Evolutionary conservation across 1,140 invertebrate species (phyloP).

Genomic region (Drosophila virilis): DNA sequence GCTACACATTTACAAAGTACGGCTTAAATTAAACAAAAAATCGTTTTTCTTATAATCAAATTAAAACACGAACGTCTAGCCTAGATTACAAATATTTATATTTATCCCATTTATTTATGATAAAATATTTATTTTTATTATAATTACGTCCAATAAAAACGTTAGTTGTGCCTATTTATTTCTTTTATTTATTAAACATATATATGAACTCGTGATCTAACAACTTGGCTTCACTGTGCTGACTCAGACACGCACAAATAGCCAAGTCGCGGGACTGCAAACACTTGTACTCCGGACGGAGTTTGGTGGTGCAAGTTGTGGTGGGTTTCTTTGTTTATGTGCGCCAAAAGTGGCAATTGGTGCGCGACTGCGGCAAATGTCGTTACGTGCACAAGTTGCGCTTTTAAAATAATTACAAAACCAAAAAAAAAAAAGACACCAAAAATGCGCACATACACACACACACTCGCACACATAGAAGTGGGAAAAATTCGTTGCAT

Average conservation of each 20-base stretch:
- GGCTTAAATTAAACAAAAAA: no score
- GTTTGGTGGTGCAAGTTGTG: slow-evolving; percentile 11
- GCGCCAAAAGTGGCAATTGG: slow-evolving; percentile 75
- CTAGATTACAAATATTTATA: no score
- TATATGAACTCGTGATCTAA: neutral
- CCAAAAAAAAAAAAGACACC: slow-evolving; percentile 30
- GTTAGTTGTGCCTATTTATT: no score
- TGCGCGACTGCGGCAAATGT: slow-evolving; percentile 73
- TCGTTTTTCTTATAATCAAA: no score
- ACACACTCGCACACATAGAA: slow-evolving; percentile 17
- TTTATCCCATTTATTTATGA: no score
- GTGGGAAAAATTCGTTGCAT: slow-evolving; percentile 53
- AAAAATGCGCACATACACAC: slow-evolving; percentile 18
- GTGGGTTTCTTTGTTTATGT: slow-evolving; percentile 63
- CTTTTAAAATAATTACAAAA: slow-evolving; percentile 81
- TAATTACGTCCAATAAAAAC: no score
- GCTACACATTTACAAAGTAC: no score
- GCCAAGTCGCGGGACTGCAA: slow-evolving; percentile 2
- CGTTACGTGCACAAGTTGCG: slow-evolving; percentile 81
- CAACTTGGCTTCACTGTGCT: slow-evolving; percentile 12
- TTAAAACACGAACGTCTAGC: no score
- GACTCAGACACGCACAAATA: slow-evolving; percentile 18
- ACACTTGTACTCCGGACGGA: slow-evolving; percentile 1
- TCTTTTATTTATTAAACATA: neutral
- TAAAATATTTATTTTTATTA: no score